Base-by-base conservation (phyloP, 2,113 vertebrate genomes). In the Mesocricetus auratus region DNA sequence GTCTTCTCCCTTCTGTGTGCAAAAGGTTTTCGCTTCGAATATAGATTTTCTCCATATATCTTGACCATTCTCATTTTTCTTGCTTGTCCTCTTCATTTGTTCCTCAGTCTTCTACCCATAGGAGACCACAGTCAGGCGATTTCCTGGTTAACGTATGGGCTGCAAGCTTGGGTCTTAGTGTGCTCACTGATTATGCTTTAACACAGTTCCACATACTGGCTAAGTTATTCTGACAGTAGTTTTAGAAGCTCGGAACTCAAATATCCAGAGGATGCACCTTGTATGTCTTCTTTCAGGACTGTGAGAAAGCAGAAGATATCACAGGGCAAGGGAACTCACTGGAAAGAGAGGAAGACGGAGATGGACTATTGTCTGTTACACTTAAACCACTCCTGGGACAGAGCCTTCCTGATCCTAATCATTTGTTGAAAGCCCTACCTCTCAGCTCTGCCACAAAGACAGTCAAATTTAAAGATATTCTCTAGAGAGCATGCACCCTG, bases 11-110 rank as follows among this genome's bases (percentile, higher is more conserved):
- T 36, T 94, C 60, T 60, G n/a, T 31, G 12, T 88, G 33, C 78
- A 15, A 8, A 78, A 62, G 66, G n/a, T 19, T 71, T 42, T 89
- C 85, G 45, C n/a, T 90, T 90, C 89, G 31, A 68, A 89, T 95
- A 86, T 39, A 86, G 42, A 11, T 89, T 68, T 89, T 77, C 24
- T 81, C 17, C 39, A 31, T 62, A 45, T 33, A 1, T 88, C 53
- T n/a, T 22, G 3, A 13, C 24, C 6, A 31, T 22, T 88, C 24
- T 89, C 26, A 31, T 60, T 68, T 89, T 77, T 45, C 47, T 69
- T 16, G 1, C 7, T 50, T 69, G 4, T 24, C 2, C 4, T 74
- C 5, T 64, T 6, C 45, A 50, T 85, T 50, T 47, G 13, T 58
- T 53, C 16, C 39, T 42, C 71, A 24, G 29, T 73, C 9, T 89